Evolutionary conservation across 2,888 invertebrate species (phyloP), one percentile per base, ranked within the genome.

Genomic region (Xestia c-nigrum): DNA sequence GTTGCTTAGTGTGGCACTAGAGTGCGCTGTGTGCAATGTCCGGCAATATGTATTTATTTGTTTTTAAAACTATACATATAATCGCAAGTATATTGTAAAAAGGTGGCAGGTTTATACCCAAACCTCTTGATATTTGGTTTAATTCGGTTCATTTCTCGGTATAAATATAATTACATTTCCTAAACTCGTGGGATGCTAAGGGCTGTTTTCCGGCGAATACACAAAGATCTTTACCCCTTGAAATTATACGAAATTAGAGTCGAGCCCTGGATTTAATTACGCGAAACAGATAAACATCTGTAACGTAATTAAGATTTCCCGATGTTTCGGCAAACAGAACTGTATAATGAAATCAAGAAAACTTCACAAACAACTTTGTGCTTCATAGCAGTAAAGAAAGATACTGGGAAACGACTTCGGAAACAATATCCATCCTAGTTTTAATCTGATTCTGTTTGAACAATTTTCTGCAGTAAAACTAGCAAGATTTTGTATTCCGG

Each of bases 201-300:
- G 64, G 38, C 50, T 81, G 55, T 63, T 74, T 74, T 16, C 24
- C 47, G 21, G 50, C 19, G 43, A 81, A 65, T 21, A 80, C 72
- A 72, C 81, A 69, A 66, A 70, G 63, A 81, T 85, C 70, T 85
- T 83, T 70, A 81, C 74, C 66, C 61, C 67, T 85, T 75, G 31
- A 74, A 82, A 81, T 73, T 72, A 74, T 69, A 73, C 64, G 43
- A 74, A 81, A 85, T 85, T 80, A 82, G 31, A 64, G 21, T 70
- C 31, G 38, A 81, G 31, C 38, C 14, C 59, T 65, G 71, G 68
- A 74, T 86, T 83, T 72, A 84, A 84, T 86, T 86, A 83, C 74
- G 19, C 31, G 83, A 72, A 68, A 67, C 71, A 85, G 68, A 72
- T 78, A 83, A 85, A 86, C 64, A 73, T 75, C 74, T 50, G n/a